Conservation (phyloP, 35 echinoderm and acorn worm genomes). For the Stichopus chloronotus region DNA sequence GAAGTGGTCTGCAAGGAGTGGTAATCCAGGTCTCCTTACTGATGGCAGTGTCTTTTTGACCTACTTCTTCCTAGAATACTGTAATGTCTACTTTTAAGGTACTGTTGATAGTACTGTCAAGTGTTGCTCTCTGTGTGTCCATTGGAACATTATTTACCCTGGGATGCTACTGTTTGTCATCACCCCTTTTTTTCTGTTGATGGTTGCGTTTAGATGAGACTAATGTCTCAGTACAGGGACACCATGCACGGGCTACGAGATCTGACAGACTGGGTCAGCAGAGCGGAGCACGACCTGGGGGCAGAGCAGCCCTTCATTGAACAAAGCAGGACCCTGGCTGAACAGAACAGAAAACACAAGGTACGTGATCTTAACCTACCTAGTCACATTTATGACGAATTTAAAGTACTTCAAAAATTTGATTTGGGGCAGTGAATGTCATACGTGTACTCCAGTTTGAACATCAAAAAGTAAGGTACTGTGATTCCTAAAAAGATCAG, state of each 20-base stretch:
- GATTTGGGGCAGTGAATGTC: background rate
- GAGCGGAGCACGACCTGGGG: conserved; percentile 90
- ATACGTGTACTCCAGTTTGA: background rate
- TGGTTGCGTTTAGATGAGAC: conserved; percentile 46
- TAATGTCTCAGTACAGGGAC: conserved; percentile 73
- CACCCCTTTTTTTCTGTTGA: background rate
- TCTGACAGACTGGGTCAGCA: conserved; percentile 88
- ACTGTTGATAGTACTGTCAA: too few relatives aligned
- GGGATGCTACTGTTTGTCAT: background rate
- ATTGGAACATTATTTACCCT: too few relatives aligned
- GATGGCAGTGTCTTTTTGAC: too few relatives aligned
- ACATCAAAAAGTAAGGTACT: too few relatives aligned
- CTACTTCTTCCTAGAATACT: too few relatives aligned
- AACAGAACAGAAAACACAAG: conserved; percentile 97
- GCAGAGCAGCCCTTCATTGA: conserved; percentile 96
- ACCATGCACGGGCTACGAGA: conserved; percentile 65
- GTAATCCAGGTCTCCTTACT: background rate
- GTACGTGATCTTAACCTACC: conserved; percentile 26
- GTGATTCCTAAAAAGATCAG: too few relatives aligned
- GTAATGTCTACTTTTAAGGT: too few relatives aligned
- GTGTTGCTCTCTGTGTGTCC: too few relatives aligned
- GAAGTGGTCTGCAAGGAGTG: background rate
- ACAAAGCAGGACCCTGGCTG: conserved; percentile 72
- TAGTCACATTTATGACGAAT: background rate
- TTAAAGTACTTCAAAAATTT: background rate